phyloP scores from a whole-genome alignment of 2,888 invertebrate genomes.

The Aricia artaxerxes region DNA sequence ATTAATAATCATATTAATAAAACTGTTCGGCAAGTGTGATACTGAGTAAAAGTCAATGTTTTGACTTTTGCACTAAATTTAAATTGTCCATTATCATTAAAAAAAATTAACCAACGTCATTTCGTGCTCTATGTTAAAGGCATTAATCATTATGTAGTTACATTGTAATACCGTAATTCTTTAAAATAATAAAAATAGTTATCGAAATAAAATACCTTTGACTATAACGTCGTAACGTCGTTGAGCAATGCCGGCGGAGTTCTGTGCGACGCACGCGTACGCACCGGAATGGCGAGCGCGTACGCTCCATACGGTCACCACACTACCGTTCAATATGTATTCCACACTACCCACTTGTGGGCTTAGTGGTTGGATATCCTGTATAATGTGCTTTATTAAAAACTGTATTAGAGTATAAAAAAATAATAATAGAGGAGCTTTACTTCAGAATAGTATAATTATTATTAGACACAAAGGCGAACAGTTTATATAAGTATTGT shows the following conservation, averaged over 20 bases:
- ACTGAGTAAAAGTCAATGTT: neutral
- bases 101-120: neutral
- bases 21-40: neutral
- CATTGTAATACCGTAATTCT: neutral
- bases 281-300: slow-evolving; percentile 73
- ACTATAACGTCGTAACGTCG: slow-evolving; percentile 61
- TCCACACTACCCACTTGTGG: slow-evolving; percentile 54
- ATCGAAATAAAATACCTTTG: slow-evolving; percentile 50
- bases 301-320: slow-evolving; percentile 69
- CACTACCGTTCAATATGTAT: slow-evolving; percentile 59
- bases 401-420: too few relatives aligned
- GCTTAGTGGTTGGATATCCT: slow-evolving; percentile 62
- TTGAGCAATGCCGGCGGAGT: slow-evolving; percentile 71
- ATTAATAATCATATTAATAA: neutral
- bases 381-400: neutral
- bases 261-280: slow-evolving; percentile 81
- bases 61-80: too few relatives aligned
- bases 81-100: too few relatives aligned
- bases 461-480: too few relatives aligned
- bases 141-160: neutral
- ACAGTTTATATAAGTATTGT: too few relatives aligned
- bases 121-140: neutral
- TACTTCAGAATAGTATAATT: too few relatives aligned
- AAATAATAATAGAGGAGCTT: too few relatives aligned
- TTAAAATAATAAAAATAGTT: too few relatives aligned